phyloP scores from a whole-genome alignment of 2,888 invertebrate species.

The Pyrochroa serraticornis region DNA sequence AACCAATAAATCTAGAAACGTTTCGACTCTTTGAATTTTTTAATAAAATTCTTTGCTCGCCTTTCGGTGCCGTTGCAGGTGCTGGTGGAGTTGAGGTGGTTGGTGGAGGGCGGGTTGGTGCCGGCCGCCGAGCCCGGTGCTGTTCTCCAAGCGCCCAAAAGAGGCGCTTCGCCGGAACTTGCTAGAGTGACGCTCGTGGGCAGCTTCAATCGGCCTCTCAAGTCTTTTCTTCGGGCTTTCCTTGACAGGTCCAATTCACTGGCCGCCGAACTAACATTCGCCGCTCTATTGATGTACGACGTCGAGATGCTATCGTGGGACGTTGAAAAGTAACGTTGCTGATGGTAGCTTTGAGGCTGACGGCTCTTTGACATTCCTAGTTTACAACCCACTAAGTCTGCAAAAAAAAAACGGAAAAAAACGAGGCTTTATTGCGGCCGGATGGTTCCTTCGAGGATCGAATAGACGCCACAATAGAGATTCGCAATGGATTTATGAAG shows the following conservation, averaged over 20 bases:
- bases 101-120: conserved; percentile 63
- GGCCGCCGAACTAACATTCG: conserved; percentile 69
- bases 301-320: conserved; percentile 76
- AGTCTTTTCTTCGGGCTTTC: conserved; percentile 71
- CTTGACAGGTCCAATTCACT: conserved; percentile 80
- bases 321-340: conserved; percentile 66
- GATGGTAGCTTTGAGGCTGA: conserved; percentile 58
- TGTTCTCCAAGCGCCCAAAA: conserved; percentile 71
- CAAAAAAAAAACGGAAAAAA: conserved; percentile 30
- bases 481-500: too few relatives aligned
- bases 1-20: too few relatives aligned
- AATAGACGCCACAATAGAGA: too few relatives aligned
- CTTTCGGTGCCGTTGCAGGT: conserved; percentile 73
- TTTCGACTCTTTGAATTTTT: too few relatives aligned
- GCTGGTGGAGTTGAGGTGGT: conserved; percentile 67
- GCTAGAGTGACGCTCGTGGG: conserved; percentile 65
- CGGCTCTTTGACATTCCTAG: conserved; percentile 66
- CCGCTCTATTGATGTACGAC: conserved; percentile 64
- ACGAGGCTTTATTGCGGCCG: background rate
- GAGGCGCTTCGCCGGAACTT: conserved; percentile 76
- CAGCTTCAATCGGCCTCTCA: conserved; percentile 67
- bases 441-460: too few relatives aligned
- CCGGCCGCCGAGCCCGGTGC: conserved; percentile 62
- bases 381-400: conserved; percentile 81
- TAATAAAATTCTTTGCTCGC: too few relatives aligned